These are phyloP conservation scores for Taxidea taxus DNA, from an alignment of 2,113 vertebrate species.

Conservation along the genomic window DNA sequence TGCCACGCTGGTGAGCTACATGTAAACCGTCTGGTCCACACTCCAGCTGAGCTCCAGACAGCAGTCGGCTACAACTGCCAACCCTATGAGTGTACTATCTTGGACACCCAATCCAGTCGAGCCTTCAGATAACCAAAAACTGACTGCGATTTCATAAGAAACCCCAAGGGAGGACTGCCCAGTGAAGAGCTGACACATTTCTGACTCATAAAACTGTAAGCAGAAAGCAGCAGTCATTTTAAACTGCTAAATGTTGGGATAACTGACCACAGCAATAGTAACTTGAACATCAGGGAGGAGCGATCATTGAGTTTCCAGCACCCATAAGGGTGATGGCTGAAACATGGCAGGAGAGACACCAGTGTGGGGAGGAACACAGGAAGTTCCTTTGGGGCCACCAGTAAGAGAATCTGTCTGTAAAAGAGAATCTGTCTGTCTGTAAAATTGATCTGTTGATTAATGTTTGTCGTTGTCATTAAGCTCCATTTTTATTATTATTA, in stretches of 20 bases:
- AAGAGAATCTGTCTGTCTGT: background rate
- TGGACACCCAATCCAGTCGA: background rate
- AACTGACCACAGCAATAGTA: background rate
- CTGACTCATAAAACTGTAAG: background rate
- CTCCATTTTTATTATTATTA: no score
- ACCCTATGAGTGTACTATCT: fast-evolving
- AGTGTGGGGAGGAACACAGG: background rate
- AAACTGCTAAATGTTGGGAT: background rate
- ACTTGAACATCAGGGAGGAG: background rate
- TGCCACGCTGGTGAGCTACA: background rate
- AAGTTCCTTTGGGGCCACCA: background rate
- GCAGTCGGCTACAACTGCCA: background rate
- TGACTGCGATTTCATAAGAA: background rate
- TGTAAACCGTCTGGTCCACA: background rate
- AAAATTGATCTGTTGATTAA: no score
- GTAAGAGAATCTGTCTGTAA: background rate
- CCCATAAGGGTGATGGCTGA: background rate
- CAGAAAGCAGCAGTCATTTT: background rate
- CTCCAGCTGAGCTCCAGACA: background rate
- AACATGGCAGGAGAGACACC: background rate
- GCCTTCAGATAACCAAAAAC: background rate
- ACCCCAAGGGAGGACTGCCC: background rate
- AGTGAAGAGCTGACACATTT: background rate
- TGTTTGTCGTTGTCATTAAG: background rate
- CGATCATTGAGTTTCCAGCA: background rate